Conservation (phyloP, 2,888 invertebrate genomes). For the Deilephila elpenor region DNA sequence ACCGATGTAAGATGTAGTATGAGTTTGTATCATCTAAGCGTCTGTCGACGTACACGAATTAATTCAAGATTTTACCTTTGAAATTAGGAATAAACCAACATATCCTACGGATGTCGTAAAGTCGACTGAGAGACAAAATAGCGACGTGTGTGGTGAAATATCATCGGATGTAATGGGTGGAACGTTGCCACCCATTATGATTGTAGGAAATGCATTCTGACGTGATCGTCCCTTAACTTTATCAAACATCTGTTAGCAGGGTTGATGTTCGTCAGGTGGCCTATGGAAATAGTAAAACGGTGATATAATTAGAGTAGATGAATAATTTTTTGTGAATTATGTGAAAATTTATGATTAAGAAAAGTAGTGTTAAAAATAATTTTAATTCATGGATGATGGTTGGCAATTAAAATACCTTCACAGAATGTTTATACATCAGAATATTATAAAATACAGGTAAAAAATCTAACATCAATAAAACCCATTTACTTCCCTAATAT, state of each 20-base stretch:
- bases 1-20: too few relatives aligned
- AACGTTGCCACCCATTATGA: not conserved
- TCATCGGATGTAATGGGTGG: not conserved
- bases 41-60: not conserved
- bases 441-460: not conserved
- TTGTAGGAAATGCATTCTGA: too few relatives aligned
- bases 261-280: too few relatives aligned
- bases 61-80: not conserved
- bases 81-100: not conserved
- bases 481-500: not conserved
- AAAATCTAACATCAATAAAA: not conserved
- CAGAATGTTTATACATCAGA: not conserved
- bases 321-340: too few relatives aligned
- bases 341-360: too few relatives aligned
- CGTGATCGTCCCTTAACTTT: too few relatives aligned
- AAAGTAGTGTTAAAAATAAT: too few relatives aligned
- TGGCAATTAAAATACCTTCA: not conserved
- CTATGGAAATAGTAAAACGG: too few relatives aligned
- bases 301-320: too few relatives aligned
- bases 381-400: not conserved
- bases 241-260: too few relatives aligned
- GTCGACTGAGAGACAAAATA: not conserved
- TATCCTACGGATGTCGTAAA: conserved; percentile 1
- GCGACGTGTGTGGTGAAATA: not conserved
- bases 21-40: not conserved